A percentile compares a stretch with the other conserved stretches of the same genome.
Conservation (phyloP, 2,888 invertebrate species). For the Pyrgus malvae region DNA sequence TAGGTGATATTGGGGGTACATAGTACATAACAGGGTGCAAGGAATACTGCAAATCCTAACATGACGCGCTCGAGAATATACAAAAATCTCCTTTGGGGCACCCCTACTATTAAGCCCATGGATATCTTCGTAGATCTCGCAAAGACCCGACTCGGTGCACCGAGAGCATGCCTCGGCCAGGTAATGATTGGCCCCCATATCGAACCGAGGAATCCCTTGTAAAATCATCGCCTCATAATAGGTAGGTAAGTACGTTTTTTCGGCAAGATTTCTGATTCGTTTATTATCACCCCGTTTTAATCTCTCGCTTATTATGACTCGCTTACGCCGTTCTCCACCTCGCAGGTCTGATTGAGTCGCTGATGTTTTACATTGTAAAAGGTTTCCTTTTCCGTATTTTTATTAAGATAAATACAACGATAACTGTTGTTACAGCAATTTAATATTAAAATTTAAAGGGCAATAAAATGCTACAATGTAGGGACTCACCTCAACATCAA, state of each 20-base stretch:
- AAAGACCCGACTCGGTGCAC: slow-evolving; percentile 60
- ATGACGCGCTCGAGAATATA: too few relatives aligned
- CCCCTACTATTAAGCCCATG: slow-evolving; percentile 51
- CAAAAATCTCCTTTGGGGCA: too few relatives aligned
- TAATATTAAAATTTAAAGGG: too few relatives aligned
- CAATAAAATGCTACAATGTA: too few relatives aligned
- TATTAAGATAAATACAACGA: slow-evolving; percentile 34
- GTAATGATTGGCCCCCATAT: slow-evolving; percentile 77
- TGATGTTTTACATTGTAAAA: slow-evolving; percentile 46
- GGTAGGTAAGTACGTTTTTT: slow-evolving; percentile 66
- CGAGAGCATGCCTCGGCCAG: slow-evolving; percentile 48
- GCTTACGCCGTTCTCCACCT: slow-evolving; percentile 41
- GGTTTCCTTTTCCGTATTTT: slow-evolving; percentile 31
- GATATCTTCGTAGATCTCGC: slow-evolving; percentile 69
- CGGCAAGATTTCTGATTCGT: slow-evolving; percentile 76
- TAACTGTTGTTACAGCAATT: background rate
- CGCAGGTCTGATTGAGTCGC: slow-evolving; percentile 51
- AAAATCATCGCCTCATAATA: slow-evolving; percentile 76
- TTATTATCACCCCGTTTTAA: slow-evolving; percentile 75
- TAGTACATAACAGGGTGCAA: too few relatives aligned
- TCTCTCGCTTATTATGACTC: slow-evolving; percentile 75
- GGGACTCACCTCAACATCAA: too few relatives aligned
- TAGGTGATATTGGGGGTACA: too few relatives aligned
- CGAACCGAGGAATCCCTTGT: slow-evolving; percentile 72
- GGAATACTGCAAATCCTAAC: too few relatives aligned